These are phyloP conservation scores for Hyposoter dolosus DNA, from an alignment of 2,888 invertebrate species.

Conservation along the genomic window DNA sequence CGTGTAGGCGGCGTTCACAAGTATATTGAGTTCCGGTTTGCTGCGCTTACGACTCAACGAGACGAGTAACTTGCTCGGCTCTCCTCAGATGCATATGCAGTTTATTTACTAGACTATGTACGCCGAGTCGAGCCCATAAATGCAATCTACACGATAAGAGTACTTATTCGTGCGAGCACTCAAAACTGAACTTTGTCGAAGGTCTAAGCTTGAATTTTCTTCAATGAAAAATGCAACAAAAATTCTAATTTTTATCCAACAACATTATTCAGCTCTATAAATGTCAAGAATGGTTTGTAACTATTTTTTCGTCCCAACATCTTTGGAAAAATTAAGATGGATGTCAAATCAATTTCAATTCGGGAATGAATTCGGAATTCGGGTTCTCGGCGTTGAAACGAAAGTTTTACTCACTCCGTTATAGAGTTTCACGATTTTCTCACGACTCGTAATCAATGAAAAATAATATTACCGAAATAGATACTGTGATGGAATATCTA, in stretches of 20 bases:
- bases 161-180: constrained; percentile 39
- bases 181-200: constrained; percentile 30
- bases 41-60: constrained; percentile 49
- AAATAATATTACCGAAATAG: neutral
- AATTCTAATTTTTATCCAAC: neutral
- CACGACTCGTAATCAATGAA: neutral
- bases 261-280: neutral
- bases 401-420: neutral
- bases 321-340: neutral
- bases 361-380: neutral
- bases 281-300: neutral
- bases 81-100: neutral
- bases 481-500: neutral
- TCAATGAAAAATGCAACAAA: neutral
- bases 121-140: constrained; percentile 45
- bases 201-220: constrained; percentile 31
- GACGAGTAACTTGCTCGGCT: constrained; percentile 49
- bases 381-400: neutral
- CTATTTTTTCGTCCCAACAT: neutral
- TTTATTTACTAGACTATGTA: neutral
- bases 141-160: constrained; percentile 57
- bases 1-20: constrained; percentile 43
- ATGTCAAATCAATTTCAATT: neutral
- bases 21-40: constrained; percentile 54
- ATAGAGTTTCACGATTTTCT: neutral